Conservation (phyloP, 2,888 invertebrate species). For the Drosophila cracens region DNA sequence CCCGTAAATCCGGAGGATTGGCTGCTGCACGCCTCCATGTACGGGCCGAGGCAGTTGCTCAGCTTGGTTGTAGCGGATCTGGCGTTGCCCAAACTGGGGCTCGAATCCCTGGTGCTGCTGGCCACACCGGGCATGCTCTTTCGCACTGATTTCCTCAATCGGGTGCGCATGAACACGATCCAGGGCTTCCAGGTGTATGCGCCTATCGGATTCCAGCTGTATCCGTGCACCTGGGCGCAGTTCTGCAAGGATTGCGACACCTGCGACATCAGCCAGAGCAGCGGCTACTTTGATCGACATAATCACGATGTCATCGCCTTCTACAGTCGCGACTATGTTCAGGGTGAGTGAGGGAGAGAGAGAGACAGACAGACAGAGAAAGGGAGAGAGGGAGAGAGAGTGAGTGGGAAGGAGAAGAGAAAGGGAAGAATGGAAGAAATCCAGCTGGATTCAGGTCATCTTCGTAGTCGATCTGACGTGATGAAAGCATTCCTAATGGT, state of each 20-base stretch:
- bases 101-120: conserved; percentile 90
- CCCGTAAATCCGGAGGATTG: conserved; percentile 65
- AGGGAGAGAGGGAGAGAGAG: background rate
- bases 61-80: conserved; percentile 88
- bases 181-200: conserved; percentile 94
- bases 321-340: conserved; percentile 92
- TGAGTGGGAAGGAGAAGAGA: background rate
- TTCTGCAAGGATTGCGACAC: conserved; percentile 86
- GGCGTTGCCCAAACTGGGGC: conserved; percentile 89
- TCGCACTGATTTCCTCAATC: conserved; percentile 94
- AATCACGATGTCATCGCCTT: conserved; percentile 91
- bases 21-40: conserved; percentile 83
- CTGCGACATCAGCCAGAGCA: conserved; percentile 89
- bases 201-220: conserved; percentile 96
- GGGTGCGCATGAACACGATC: conserved; percentile 98
- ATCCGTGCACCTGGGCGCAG: conserved; percentile 88
- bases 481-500: background rate
- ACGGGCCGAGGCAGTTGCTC: conserved; percentile 83
- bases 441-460: too few species aligned
- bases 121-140: conserved; percentile 89
- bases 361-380: background rate
- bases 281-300: conserved; percentile 92
- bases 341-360: conserved; percentile 85
- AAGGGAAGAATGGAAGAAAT: too few species aligned
- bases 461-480: background rate